A percentile compares a stretch with the other conserved stretches of the same genome.
phyloP scores from a whole-genome alignment of 2,797 vertebrate species.

The Anguilla anguilla region DNA sequence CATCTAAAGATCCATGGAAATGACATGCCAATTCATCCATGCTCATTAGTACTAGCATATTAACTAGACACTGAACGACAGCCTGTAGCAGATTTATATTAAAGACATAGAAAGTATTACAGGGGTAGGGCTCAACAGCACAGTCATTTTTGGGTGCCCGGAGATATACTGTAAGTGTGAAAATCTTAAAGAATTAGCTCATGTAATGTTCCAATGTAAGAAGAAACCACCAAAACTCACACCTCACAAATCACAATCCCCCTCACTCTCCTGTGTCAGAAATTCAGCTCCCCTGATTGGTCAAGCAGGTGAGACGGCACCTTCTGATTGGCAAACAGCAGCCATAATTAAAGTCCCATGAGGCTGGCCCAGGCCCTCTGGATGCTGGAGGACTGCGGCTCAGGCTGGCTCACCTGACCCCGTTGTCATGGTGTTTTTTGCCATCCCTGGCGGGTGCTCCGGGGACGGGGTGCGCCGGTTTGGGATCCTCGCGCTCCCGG shows the following conservation, averaged over 20 bases:
- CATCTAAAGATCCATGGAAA: too few species aligned
- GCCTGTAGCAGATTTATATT: too few species aligned
- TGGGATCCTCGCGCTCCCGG: constrained; percentile 27
- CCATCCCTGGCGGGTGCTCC: constrained; percentile 58
- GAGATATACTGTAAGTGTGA: too few species aligned
- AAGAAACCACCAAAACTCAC: not conserved
- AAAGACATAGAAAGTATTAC: too few species aligned
- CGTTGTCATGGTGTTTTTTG: constrained; percentile 71
- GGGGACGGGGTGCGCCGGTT: constrained; percentile 47
- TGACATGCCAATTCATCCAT: too few species aligned
- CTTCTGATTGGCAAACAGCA: not conserved
- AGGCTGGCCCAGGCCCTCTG: not conserved
- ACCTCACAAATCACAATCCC: not conserved
- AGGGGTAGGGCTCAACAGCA: too few species aligned
- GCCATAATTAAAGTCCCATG: not conserved
- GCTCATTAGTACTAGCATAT: too few species aligned
- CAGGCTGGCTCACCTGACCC: constrained; percentile 78
- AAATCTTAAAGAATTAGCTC: too few species aligned
- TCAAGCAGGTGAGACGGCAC: not conserved
- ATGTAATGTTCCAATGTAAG: not conserved
- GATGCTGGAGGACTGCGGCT: not conserved
- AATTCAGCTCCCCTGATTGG: not conserved
- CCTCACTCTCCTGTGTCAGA: not conserved
- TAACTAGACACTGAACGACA: too few species aligned
- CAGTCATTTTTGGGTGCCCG: too few species aligned